Conservation (phyloP, 2,888 invertebrate genomes). For the Epinotia brunnichana region DNA sequence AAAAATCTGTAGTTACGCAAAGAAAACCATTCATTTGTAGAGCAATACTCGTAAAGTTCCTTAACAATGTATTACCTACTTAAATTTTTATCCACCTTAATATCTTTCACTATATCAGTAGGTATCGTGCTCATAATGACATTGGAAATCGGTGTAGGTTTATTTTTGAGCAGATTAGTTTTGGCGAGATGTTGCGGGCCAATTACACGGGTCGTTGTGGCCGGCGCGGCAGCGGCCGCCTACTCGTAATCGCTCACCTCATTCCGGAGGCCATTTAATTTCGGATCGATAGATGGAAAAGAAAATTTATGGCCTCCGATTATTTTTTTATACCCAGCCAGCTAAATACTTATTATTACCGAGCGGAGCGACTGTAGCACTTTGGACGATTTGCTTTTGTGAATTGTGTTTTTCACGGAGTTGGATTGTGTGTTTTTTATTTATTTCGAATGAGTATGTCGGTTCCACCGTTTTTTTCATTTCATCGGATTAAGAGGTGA, state of each 20-base stretch:
- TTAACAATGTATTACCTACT: no score
- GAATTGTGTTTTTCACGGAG: not conserved
- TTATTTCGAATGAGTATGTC: no score
- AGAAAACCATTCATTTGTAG: not conserved
- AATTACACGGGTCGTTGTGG: slow-evolving; percentile 40
- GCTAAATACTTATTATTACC: not conserved
- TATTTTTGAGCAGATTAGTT: slow-evolving; percentile 12
- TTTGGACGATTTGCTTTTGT: not conserved
- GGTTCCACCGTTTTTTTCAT: no score
- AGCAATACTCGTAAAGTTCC: no score
- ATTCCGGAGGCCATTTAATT: slow-evolving; percentile 48
- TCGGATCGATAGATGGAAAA: slow-evolving; percentile 46
- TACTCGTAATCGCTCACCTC: slow-evolving; percentile 50
- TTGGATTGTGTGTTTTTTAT: no score
- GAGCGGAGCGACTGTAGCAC: not conserved
- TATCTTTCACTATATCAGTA: not conserved
- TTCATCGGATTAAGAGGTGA: no score
- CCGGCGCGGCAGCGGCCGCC: slow-evolving; percentile 42
- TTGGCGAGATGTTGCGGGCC: slow-evolving; percentile 20
- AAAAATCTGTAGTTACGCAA: not conserved
- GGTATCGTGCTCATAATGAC: not conserved
- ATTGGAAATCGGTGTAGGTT: not conserved
- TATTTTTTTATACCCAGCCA: slow-evolving; percentile 11
- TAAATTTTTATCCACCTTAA: not conserved
- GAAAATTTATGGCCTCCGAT: slow-evolving; percentile 31